Base-by-base conservation (phyloP, 1,140 invertebrate species). In the Platorchestia sp. region DNA sequence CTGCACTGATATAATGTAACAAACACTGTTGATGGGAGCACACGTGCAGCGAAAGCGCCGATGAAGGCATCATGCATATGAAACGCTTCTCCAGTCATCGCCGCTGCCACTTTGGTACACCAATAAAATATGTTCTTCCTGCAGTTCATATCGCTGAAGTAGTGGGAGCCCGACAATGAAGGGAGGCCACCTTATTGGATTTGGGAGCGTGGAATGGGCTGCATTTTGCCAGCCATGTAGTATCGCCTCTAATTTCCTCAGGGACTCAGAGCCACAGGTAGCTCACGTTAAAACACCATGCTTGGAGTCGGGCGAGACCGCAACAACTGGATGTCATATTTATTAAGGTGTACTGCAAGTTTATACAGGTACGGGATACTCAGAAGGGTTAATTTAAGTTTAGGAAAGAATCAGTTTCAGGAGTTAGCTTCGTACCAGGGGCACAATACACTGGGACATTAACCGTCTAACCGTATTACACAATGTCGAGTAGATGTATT, bases 71-170 rank as follows among this genome's bases (percentile, higher is more conserved):
- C 87, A 89, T 43, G 87, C 87, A 89, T 89, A 44, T 0, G 5
- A 41, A 89, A 44, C 87, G 87, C 5, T 89, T 27, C n/a, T 89
- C 0, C 27, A 75, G 59, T 75, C 59, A 10, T 36, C 27, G 41
- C 41, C n/a, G 6, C 45, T 93, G 14, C 43, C 45, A 93, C 91
- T 93, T 45, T 40, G 91, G 91, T 10, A 44, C 44, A 19, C 6
- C 45, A 93, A 47, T 93, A 93, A 93, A 41, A 41, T 47, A n/a
- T 93, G 44, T 44, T 93, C 40, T 40, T 89, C 87, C 87, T 89
- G 36, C 87, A 89, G 14, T 42, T 41, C 41, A 89, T 22, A 42
- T 41, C 41, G 43, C 5, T 36, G 27, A 89, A 89, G 87, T 89
- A 89, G 91, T 44, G 19, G 40, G 3, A 75, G 7, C 44, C 91